A percentile compares a stretch with the other conserved stretches of the same genome.
Conservation (phyloP, 2,113 vertebrate genomes). For the Centropristis striata region DNA sequence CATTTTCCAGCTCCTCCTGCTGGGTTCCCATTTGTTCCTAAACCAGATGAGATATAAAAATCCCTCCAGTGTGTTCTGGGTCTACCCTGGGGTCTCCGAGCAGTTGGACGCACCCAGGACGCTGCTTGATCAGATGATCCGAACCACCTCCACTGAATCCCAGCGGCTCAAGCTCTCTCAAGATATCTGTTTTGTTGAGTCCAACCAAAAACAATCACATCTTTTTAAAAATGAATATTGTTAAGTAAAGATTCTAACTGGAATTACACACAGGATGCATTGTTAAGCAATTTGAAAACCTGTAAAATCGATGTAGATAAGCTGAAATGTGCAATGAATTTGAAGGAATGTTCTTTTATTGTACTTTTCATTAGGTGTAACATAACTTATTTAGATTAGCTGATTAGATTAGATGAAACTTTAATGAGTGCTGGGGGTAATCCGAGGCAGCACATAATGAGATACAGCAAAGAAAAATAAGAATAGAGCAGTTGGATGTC, state of each 20-base stretch:
- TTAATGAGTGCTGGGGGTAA: conserved; percentile 6
- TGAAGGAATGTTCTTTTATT: not conserved
- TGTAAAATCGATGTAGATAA: not conserved
- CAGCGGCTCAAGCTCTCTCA: not conserved
- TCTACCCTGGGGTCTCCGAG: not conserved
- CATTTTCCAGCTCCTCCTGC: not conserved
- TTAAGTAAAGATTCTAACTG: not conserved
- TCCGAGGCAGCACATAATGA: conserved; percentile 20
- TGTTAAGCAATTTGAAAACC: not conserved
- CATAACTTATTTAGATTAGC: conserved; percentile 27
- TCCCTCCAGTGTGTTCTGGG: not conserved
- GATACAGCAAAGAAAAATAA: conserved; percentile 21
- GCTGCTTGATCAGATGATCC: not conserved
- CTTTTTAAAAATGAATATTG: not conserved
- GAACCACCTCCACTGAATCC: not conserved
- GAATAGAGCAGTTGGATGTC: not conserved
- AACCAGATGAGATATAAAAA: not conserved
- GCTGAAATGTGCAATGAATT: not conserved
- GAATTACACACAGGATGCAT: not conserved
- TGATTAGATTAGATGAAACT: conserved; percentile 34
- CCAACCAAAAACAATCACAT: not conserved
- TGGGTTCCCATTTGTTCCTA: not conserved
- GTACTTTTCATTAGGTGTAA: conserved; percentile 2
- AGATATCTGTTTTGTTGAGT: not conserved
- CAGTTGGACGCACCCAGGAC: not conserved